Base-by-base conservation (phyloP, 2,797 vertebrate genomes). In the Notolabrus celidotus region DNA sequence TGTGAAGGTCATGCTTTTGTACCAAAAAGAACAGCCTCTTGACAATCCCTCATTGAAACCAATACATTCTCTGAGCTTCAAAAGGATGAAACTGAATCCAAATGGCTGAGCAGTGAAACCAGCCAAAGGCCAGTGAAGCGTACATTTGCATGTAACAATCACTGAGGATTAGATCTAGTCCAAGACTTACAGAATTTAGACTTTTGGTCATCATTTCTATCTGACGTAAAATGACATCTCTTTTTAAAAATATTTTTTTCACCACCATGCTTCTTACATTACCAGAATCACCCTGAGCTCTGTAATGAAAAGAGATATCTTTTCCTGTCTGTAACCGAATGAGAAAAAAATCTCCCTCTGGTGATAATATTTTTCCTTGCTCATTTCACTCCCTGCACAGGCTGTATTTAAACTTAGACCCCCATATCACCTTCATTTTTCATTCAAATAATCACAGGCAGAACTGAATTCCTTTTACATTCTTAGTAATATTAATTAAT, bases 1-100 rank as follows among this genome's bases (percentile, higher is more conserved):
- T 85, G 82, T 88, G 84, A 93, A 93, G 91, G 89, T 92, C 88
- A 88, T 20, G 56, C 65, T 74, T 81, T 84, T 85, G 71, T 57
- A 77, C 67, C 79, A 51, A 77, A 79, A 57, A 76, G 70, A 78
- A 77, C 50, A 64, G 39, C 38, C 19, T 19, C 52, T 41, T 3
- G 1, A 60, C 4, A 9, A 25, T 68, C 31, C 58, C 51, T 49
- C 50, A 55, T 31, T 71, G 70, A 63, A 70, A 74, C 77, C 23
- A 31, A 77, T 79, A 59, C 46, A 49, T 71, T 67, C 75, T 73
- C 20, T 5, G 0, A 47, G 62, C 71, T 54, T 77, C 27, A 77
- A 67, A 61, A 17, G 53, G 34, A 52, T 38, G 45, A 66, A 23
- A 58, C 19, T 76, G 67, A 71, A 66, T 53, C 46, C 43, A 62